Conservation (phyloP, 2,888 invertebrate species). For the Thera obeliscata region DNA sequence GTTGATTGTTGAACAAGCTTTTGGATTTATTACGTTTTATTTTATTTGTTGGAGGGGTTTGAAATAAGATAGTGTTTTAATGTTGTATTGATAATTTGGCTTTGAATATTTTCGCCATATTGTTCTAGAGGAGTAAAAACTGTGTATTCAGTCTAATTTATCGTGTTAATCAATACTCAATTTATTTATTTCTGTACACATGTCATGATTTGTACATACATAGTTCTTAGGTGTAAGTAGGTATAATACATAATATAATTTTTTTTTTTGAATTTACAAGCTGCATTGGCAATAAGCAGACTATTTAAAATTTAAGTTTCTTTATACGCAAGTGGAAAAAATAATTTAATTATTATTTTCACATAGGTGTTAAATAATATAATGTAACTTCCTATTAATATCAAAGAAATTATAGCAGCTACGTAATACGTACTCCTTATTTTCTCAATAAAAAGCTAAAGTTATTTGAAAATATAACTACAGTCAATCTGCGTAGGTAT, state of each 20-base stretch:
- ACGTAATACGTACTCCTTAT: not conserved
- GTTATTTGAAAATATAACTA: conserved; percentile 2
- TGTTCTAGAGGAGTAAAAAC: no score
- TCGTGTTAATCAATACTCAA: no score
- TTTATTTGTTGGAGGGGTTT: conserved; percentile 12
- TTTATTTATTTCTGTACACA: no score
- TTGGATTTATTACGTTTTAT: conserved; percentile 32
- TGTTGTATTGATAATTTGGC: conserved; percentile 1
- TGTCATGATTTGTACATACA: no score
- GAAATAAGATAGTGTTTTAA: conserved; percentile 8
- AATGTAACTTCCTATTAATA: not conserved
- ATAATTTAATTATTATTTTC: no score
- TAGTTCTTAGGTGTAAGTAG: no score
- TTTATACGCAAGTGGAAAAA: no score
- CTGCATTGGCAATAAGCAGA: no score
- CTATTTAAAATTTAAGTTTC: no score
- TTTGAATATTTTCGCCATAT: not conserved
- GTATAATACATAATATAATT: no score
- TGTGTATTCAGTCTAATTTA: no score
- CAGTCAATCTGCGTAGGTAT: conserved; percentile 6
- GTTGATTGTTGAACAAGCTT: conserved; percentile 27
- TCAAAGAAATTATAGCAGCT: not conserved
- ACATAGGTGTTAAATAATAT: not conserved
- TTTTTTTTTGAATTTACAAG: no score
- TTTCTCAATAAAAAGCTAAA: conserved; percentile 3